Base-by-base conservation (phyloP, 2,888 invertebrate species). In the Linyphia triangularis region DNA sequence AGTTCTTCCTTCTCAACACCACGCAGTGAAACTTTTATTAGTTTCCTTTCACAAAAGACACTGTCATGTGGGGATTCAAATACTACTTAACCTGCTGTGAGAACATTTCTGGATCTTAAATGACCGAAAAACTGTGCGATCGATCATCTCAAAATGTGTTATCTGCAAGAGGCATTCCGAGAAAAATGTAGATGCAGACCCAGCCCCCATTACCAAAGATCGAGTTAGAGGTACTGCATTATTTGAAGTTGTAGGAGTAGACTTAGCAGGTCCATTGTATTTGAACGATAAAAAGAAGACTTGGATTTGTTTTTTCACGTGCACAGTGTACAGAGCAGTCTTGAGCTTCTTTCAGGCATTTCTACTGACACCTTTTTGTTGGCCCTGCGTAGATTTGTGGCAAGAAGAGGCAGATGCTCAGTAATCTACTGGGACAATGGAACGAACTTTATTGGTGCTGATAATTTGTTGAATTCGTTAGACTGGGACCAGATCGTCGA, bases 51-150 rank as follows among this genome's bases (percentile, higher is more conserved):
- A 57, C 28, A 26, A 69, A 24, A 69, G 9, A 69, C 5, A 81
- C 57, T 37, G 1, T 22, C 70, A 70, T 70, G 33, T 16, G 10
- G 70, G 81, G n/a, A 37, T 26, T 57, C 70, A 81, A 59, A 70
- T 81, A 19, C 67, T 81, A 7, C 22, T 84, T 33, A 84, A 77
- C 40, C 22, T 84, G 28, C 24, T 51, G 26, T n/a, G 73, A 30
- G 73, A 57, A 40, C 22, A 59, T 28, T 65, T 63, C 19, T 84
- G 65, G 33, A 84, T 73, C 19, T 67, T 79, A 30, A 79, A 79
- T 67, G 67, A 16, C 9, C n/a, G 37, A 70, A 82, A 59, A 70
- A 37, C 57, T 24, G 30, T 51, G 22, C 6, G 51, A 43, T 33
- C 13, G 5, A 33, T 65, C 4, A 37, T 84, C 19, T 61, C 51